These are phyloP conservation scores for Phthorimaea operculella DNA, from an alignment of 1,140 invertebrate genomes.

Conservation along the genomic window DNA sequence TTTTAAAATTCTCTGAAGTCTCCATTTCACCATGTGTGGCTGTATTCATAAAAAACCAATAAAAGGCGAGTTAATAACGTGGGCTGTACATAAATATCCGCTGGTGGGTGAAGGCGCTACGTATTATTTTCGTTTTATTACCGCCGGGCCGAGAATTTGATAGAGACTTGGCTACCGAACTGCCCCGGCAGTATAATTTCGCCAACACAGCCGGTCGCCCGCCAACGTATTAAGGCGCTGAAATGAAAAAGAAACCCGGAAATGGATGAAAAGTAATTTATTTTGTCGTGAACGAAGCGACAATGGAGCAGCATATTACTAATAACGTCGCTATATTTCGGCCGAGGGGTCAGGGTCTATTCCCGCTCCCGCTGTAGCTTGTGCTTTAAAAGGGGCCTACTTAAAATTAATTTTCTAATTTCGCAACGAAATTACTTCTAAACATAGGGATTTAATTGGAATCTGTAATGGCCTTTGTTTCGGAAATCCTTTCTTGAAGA, in stretches of 20 bases:
- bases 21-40: constrained; percentile 1
- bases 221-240: constrained; percentile 45
- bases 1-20: not conserved
- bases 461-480: constrained; percentile 33
- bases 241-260: constrained; percentile 48
- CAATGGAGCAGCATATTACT: constrained; percentile 19
- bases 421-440: constrained; percentile 29
- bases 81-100: constrained; percentile 46
- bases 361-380: constrained; percentile 6
- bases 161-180: constrained; percentile 51
- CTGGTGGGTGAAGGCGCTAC: constrained; percentile 30
- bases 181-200: constrained; percentile 45
- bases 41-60: constrained; percentile 23
- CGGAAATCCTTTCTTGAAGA: constrained; percentile 30
- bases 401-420: constrained; percentile 39
- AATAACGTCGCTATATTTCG: not conserved
- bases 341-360: not conserved
- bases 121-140: constrained; percentile 60
- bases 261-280: constrained; percentile 50
- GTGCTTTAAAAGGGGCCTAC: constrained; percentile 9
- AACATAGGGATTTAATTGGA: constrained; percentile 30
- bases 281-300: constrained; percentile 31
- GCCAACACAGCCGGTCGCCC: constrained; percentile 39
- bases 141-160: constrained; percentile 45
- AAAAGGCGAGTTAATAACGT: constrained; percentile 39